Evolutionary conservation across 1,140 invertebrate genomes (phyloP), one percentile per base, ranked within the genome.

Genomic region (Atta texana): DNA sequence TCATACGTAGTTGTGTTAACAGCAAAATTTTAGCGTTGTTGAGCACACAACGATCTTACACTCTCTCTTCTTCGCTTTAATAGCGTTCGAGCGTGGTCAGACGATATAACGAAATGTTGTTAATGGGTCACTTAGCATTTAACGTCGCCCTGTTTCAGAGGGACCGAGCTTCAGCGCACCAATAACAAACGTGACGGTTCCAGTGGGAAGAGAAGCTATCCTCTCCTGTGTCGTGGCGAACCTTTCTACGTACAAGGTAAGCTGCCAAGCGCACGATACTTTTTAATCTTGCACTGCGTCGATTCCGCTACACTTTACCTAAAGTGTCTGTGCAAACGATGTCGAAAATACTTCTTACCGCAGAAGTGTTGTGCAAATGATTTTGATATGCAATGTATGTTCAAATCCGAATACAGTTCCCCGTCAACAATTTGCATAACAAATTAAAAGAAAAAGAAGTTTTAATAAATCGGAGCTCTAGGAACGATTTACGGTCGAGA

Each of bases 141-240:
- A 76, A 86, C n/a, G 51, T 68, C 31, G 93, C 92, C 96, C 92
- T 94, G 95, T 97, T 96, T 92, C 96, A 97, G 97, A 97, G 92
- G 95, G 95, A 90, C 97, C 97, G 82, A 96, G 96, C 89, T 98
- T 98, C 94, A 97, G 96, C 89, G 97, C 97, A 90, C 97, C 97
- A 88, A 98, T 98, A 92, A 95, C 96, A 86, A 98, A 98, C 95
- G 97, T 98, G 87, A 98, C 98, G 59, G 97, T 97, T 31, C 96
- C 98, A 10, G 96, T 98, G 61, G 98, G 98, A 72, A 96, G 98
- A 89, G 98, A 98, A 94, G 98, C 98, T 1, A 96, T 97, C 63
- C 96, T 98, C 34, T 96, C 97, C 28, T 98, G 98, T 91, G 96
- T 97, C 34, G 98, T 98, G 7, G 96, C 98, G 93, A 97, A 98